A percentile compares a stretch with the other conserved stretches of the same genome.
Evolutionary conservation across 2,888 invertebrate species (phyloP).

Genomic region (Caenorhabditis becei): DNA sequence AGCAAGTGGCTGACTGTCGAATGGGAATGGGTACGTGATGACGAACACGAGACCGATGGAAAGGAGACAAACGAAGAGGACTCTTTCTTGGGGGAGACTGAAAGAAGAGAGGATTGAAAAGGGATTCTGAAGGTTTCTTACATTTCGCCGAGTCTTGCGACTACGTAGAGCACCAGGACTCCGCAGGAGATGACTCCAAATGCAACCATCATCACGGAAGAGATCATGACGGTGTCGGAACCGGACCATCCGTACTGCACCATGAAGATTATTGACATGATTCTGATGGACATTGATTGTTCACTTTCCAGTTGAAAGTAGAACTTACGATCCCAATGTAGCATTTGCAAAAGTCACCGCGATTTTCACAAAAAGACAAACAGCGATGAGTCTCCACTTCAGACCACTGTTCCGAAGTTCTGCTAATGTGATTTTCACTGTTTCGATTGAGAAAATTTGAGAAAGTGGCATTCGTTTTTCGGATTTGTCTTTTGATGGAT

Average conservation of each 20-base stretch:
- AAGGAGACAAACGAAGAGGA: constrained; percentile 24
- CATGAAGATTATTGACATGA: constrained; percentile 34
- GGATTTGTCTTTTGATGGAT: background rate
- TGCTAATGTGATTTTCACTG: background rate
- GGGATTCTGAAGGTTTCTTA: background rate
- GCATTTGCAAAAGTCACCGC: constrained; percentile 35
- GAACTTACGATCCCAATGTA: constrained; percentile 27
- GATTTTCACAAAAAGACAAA: constrained; percentile 36
- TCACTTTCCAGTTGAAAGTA: background rate
- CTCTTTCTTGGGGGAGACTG: constrained; percentile 36
- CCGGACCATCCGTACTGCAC: constrained; percentile 49
- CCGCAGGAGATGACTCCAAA: constrained; percentile 43
- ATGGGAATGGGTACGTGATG: constrained; percentile 37
- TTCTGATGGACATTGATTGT: background rate
- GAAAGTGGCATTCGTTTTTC: constrained; percentile 13
- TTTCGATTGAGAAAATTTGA: constrained; percentile 15
- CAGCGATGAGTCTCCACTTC: constrained; percentile 39
- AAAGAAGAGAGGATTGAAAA: background rate
- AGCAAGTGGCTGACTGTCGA: constrained; percentile 20
- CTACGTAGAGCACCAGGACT: constrained; percentile 33
- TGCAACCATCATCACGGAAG: constrained; percentile 18
- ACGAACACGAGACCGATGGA: constrained; percentile 22
- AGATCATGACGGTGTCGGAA: constrained; percentile 33
- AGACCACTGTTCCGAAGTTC: constrained; percentile 18
- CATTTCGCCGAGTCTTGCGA: constrained; percentile 44